Evolutionary conservation across 2,888 invertebrate species (phyloP), one percentile per base, ranked within the genome.

Genomic region (Encarsia formosa): DNA sequence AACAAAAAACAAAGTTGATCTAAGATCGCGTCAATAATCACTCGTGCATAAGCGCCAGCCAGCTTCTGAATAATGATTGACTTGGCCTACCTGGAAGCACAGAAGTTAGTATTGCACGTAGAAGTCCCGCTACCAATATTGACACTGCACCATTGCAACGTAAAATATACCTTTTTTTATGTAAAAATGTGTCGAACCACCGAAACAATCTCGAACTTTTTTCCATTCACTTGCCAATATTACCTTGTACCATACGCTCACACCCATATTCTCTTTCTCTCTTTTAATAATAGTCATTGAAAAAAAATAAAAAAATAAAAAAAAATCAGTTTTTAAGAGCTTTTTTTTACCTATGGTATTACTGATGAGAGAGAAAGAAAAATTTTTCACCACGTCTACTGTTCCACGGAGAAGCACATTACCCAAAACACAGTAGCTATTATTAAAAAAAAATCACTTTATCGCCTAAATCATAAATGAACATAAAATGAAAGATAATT

Each of bases 1-100:
- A 15, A 23, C 3, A 24, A 41, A 24, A 13, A 5, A 9, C 4
- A 16, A 39, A 2, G 16, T 15, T 31, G 4, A 9, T 32, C 6
- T 46, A 53, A 20, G 42, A 49, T 50, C 39, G 37, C 18, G 37
- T 23, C 45, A 43, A 42, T 9, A 42, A 40, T 35, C 13, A 22
- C 20, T 34, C 42, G 29, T 34, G n/a, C n/a, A n/a, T n/a, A n/a
- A n/a, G 13, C 24, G 15, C 40, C 44, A 47, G 44, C 52, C 53
- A 56, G 59, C 57, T 59, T 60, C 64, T 68, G 67, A 71, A 73
- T 72, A 73, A 74, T 72, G 73, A 73, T 67, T 72, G 73, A 71
- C 69, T 74, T 74, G 71, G 71, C 74, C 74, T 74, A 73, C 74
- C 74, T 74, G 71, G 65, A 74, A 74, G 74, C 74, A 73, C 73